Evolutionary conservation across 2,113 vertebrate genomes (phyloP), one percentile per base, ranked within the genome.

Genomic region (Takifugu flavidus): DNA sequence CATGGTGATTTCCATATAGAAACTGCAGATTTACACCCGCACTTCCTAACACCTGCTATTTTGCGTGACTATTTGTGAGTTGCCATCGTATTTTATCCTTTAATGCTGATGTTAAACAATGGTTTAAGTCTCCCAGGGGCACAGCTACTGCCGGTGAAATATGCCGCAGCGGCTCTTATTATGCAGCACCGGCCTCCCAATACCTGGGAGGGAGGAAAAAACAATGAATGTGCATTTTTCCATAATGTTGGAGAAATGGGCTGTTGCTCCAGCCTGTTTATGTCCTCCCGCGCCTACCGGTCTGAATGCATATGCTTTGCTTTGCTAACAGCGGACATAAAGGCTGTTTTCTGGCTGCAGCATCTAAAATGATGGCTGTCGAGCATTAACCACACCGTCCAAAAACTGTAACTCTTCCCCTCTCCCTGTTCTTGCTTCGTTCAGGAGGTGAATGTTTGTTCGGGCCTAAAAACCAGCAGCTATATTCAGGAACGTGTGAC

Each of bases 151-250:
- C 60, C 42, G 42, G 10, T 49, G 49, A 73, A 74, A 56, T 70
- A 62, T 67, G 59, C 53, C 2, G 20, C 60, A 49, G 34, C 31
- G 54, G 28, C 47, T 43, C 78, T 67, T 76, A 72, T 74, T 73
- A 60, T 69, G 62, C 68, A 70, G 51, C 49, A 62, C 72, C 64
- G 77, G 56, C 25, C 15, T 26, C 56, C 64, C 46, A 44, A 53
- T 12, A 45, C 28, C 11, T 26, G 43, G 34, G 14, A 53, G 54
- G 49, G 34, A 53, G 20, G 20, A 68, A 68, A 54, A 57, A 62
- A 60, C 55, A 63, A 56, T 65, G 53, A 53, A 70, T 55, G 29
- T 42, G 62, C 46, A 26, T 50, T 75, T 55, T 53, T 51, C 55
- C 13, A 5, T 57, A 61, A 72, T 64, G 55, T 72, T 13, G 44